phyloP scores from a whole-genome alignment of 2,888 invertebrate genomes.

The Sipha maydis region DNA sequence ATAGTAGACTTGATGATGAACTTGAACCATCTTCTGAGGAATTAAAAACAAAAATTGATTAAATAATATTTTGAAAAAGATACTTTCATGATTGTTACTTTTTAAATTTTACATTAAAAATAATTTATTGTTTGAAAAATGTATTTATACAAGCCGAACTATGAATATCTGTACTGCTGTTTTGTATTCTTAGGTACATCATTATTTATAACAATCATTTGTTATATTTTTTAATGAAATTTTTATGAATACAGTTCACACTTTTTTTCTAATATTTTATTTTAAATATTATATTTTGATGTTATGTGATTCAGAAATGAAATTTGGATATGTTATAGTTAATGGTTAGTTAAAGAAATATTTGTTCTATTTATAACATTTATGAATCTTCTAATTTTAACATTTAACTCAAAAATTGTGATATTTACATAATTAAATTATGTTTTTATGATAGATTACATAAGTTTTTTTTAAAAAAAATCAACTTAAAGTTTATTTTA shows the following conservation, averaged over 20 bases:
- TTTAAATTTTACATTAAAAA: background rate
- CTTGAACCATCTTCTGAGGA: conserved; percentile 27
- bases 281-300: background rate
- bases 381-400: background rate
- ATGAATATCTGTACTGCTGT: background rate
- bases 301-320: background rate
- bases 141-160: background rate
- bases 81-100: background rate
- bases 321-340: background rate
- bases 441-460: background rate
- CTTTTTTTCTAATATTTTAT: background rate
- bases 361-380: background rate
- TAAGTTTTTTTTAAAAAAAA: background rate
- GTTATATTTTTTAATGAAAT: background rate
- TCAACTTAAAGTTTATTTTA: background rate
- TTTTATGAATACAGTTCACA: background rate
- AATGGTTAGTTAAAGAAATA: background rate
- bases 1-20: conserved; percentile 79
- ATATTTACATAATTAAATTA: background rate
- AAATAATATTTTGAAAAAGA: background rate
- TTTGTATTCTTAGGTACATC: background rate
- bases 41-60: conserved; percentile 37
- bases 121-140: background rate
- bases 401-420: background rate
- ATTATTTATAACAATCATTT: background rate